Base-by-base conservation (phyloP, 2,113 vertebrate genomes). In the Marmota flaviventris region DNA sequence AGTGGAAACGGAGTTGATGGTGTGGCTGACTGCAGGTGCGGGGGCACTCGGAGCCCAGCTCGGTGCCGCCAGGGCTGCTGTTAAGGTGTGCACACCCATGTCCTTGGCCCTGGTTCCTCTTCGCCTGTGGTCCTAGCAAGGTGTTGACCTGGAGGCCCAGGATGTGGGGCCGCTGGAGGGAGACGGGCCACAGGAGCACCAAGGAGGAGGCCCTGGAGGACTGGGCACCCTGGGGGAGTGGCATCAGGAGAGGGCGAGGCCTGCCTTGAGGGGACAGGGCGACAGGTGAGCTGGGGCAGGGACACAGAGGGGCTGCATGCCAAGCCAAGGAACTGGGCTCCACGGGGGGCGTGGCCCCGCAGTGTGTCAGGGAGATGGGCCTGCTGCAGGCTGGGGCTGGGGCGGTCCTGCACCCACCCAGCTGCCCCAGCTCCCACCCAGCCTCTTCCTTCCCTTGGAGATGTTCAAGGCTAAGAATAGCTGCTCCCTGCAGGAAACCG, bases 391-490 rank as follows among this genome's bases (percentile, higher is more conserved):
- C 48, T 51, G 48, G 12, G 48, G 11, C 48, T 51, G 58, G 58
- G 9, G 24, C 58, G 6, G 24, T 25, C 42, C 58, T 4, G 0
- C 13, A 16, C 25, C 25, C 65, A 32, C 4, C 58, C 76, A 79
- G 82, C 82, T n/a, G 11, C 25, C 45, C 45, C 82, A 69, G 53
- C 34, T 56, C 29, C 58, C 75, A 39, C 87, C 48, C 89, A 69
- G 63, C n/a, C 81, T 76, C 76, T 97, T 94, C 96, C 96, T 96
- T 95, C 92, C 72, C 34, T 79, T 11, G 24, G 53, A 75, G 27
- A 3, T 70, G 73, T 85, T 37, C 20, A 53, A 9, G 12, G 65
- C 94, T 94, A 97, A 97, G 83, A 98, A 97, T 97, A 98, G 70
- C 81, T 0, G 0, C 42, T 85, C 91, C 22, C 58, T 48, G 77